Evolutionary conservation across 2,113 vertebrate species (phyloP).

Genomic region (Lamprologus tigripictilis): DNA sequence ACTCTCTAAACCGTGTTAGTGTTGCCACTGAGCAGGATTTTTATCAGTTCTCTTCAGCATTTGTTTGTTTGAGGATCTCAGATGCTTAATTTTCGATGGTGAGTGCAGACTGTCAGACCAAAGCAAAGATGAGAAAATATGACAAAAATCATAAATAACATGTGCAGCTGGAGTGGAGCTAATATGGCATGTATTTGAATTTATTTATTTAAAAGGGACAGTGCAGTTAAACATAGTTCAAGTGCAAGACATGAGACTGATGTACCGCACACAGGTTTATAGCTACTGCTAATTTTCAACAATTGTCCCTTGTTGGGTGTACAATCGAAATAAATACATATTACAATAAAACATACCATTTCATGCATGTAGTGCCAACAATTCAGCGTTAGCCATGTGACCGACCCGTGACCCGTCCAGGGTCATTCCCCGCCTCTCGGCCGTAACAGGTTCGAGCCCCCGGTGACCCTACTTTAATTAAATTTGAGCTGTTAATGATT

Average conservation of each 20-base stretch:
- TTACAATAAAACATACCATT: too few species aligned
- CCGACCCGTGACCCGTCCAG: neutral
- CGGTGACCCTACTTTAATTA: neutral
- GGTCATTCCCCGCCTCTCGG: neutral
- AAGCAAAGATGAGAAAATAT: neutral
- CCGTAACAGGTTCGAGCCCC: neutral
- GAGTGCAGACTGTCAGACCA: neutral
- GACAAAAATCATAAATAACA: rapidly evolving
- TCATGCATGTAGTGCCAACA: neutral
- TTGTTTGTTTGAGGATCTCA: neutral
- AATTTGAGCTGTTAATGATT: neutral
- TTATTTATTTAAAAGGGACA: too few species aligned
- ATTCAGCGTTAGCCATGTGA: neutral
- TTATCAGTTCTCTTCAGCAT: neutral
- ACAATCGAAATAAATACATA: too few species aligned
- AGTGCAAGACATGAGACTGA: too few species aligned
- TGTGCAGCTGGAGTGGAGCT: neutral
- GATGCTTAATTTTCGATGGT: rapidly evolving
- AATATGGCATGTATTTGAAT: neutral
- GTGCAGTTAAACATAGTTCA: too few species aligned
- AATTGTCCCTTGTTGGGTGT: too few species aligned
- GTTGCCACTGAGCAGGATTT: neutral
- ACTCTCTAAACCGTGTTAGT: rapidly evolving
- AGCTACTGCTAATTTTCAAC: too few species aligned
- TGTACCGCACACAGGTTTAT: too few species aligned